Conservation (phyloP, 2,113 vertebrate genomes). For the Oplegnathus fasciatus region DNA sequence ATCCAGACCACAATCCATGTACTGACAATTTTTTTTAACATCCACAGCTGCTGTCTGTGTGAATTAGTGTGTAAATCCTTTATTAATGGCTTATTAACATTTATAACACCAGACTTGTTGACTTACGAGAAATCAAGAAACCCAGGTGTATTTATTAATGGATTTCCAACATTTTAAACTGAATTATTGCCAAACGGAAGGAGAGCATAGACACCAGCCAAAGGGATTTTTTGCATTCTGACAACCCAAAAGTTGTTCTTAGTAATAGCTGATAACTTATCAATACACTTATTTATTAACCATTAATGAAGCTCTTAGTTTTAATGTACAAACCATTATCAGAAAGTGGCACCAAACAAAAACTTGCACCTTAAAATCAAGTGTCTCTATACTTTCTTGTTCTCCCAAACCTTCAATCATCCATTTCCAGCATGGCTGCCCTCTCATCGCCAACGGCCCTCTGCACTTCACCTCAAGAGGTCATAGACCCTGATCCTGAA, state of each 20-base stretch:
- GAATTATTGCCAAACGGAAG: not conserved
- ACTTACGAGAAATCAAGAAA: not conserved
- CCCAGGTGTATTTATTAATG: not conserved
- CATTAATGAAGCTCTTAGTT: not conserved
- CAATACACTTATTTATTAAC: not conserved
- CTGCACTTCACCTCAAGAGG: slow-evolving; percentile 65
- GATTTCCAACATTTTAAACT: not conserved
- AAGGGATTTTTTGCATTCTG: not conserved
- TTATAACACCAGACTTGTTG: not conserved
- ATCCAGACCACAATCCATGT: no score
- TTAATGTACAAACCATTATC: not conserved
- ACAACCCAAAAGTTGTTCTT: not conserved
- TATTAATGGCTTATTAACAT: not conserved
- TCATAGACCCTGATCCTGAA: slow-evolving; percentile 64
- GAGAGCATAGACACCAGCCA: not conserved
- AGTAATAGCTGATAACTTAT: not conserved
- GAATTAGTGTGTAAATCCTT: not conserved
- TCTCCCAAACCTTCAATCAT: slow-evolving; percentile 5
- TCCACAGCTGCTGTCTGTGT: not conserved
- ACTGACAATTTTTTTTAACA: no score
- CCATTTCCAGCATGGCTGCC: slow-evolving; percentile 26
- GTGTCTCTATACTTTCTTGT: slow-evolving; percentile 6
- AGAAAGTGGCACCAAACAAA: not conserved
- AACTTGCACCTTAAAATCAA: not conserved
- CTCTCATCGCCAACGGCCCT: slow-evolving; percentile 38